Percentiles rank a stretch among this genome's conserved stretches.
These are phyloP conservation scores for Metellina segmentata DNA, from an alignment of 2,888 invertebrate genomes.

Conservation along the genomic window DNA sequence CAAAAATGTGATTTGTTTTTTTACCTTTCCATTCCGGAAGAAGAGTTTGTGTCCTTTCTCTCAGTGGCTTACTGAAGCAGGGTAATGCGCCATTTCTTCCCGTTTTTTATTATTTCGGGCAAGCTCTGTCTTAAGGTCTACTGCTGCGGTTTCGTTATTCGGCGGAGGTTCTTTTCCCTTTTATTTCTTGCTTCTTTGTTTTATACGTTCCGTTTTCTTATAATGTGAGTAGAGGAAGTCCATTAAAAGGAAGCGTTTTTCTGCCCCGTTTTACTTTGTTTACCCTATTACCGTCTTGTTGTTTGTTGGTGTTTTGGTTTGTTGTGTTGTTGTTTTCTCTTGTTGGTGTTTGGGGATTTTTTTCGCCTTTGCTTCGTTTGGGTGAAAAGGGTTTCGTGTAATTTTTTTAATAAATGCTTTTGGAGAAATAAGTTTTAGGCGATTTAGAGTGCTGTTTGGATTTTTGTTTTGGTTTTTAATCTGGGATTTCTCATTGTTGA, in stretches of 20 bases:
- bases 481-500: neutral
- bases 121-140: conserved; percentile 40
- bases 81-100: conserved; percentile 31
- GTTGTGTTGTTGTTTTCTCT: neutral
- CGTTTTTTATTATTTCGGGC: conserved; percentile 37
- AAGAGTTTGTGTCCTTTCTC: conserved; percentile 38
- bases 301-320: conserved; percentile 14
- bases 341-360: neutral
- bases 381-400: neutral
- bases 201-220: conserved; percentile 37
- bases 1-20: conserved; percentile 69
- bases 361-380: neutral
- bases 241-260: conserved; percentile 70
- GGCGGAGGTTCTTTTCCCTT: conserved; percentile 8
- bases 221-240: conserved; percentile 61
- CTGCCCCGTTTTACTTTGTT: conserved; percentile 55
- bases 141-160: conserved; percentile 25
- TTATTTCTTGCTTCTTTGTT: neutral
- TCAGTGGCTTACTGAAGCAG: conserved; percentile 31
- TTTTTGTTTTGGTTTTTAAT: neutral
- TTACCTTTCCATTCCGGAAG: conserved; percentile 10
- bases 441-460: neutral
- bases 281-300: conserved; percentile 51
- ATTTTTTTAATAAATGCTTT: conserved; percentile 10
- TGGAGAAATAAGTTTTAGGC: conserved; percentile 7